These are phyloP conservation scores for Cataglyphis altisquamis DNA, from an alignment of 2,888 invertebrate genomes.

Conservation along the genomic window DNA sequence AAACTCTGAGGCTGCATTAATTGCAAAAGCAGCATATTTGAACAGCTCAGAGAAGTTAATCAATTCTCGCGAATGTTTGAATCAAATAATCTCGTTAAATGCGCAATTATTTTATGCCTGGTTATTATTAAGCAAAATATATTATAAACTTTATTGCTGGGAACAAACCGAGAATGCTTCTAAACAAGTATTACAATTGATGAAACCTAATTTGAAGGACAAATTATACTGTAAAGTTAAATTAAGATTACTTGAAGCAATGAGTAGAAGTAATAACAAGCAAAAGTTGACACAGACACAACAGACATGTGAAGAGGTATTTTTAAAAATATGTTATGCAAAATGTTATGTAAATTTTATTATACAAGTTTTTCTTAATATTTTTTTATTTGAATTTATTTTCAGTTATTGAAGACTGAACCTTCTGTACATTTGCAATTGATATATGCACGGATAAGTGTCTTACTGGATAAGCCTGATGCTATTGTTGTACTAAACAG, in stretches of 20 bases:
- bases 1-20: conserved; percentile 88
- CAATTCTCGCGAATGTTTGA: conserved; percentile 87
- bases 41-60: conserved; percentile 87
- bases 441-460: conserved; percentile 83
- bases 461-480: conserved; percentile 84
- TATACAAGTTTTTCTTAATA: conserved; percentile 21
- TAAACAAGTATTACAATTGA: conserved; percentile 83
- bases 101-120: conserved; percentile 86
- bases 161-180: conserved; percentile 86
- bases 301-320: conserved; percentile 81
- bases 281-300: conserved; percentile 86
- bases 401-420: conserved; percentile 72
- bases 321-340: not conserved
- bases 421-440: conserved; percentile 71
- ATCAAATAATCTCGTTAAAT: conserved; percentile 84
- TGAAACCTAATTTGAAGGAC: conserved; percentile 80
- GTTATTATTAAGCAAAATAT: conserved; percentile 86
- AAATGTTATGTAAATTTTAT: not conserved
- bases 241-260: conserved; percentile 83
- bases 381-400: conserved; percentile 47
- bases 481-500: conserved; percentile 75
- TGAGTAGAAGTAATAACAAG: conserved; percentile 85
- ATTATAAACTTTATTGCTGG: conserved; percentile 87
- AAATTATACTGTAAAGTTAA: conserved; percentile 79
- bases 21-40: conserved; percentile 89